These are phyloP conservation scores for Brachyopa scutellaris DNA, from an alignment of 2,888 invertebrate species.

Conservation along the genomic window DNA sequence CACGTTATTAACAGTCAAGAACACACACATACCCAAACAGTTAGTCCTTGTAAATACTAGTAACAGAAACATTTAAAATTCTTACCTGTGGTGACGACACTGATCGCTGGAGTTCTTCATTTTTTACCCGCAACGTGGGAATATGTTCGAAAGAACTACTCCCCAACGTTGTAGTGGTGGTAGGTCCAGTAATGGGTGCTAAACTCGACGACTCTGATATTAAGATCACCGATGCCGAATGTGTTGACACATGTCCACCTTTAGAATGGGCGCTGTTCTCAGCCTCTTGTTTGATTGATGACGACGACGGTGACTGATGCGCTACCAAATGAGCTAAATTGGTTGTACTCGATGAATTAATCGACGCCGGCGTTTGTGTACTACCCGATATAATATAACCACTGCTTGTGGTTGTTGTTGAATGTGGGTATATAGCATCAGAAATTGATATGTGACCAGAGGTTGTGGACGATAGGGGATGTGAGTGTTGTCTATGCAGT, in stretches of 20 bases:
- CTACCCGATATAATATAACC: constrained; percentile 48
- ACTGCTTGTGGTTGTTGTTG: constrained; percentile 44
- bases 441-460: constrained; percentile 79
- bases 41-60: no score
- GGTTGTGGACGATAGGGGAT: constrained; percentile 80
- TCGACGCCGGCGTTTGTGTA: constrained; percentile 43
- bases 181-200: constrained; percentile 21
- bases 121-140: constrained; percentile 82
- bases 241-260: constrained; percentile 38
- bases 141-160: constrained; percentile 80
- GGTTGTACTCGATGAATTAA: constrained; percentile 72
- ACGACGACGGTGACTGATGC: constrained; percentile 26
- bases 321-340: constrained; percentile 76
- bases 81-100: constrained; percentile 85
- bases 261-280: constrained; percentile 51
- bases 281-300: constrained; percentile 55
- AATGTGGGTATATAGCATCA: constrained; percentile 79
- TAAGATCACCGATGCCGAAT: constrained; percentile 75
- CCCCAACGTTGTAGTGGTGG: constrained; percentile 73
- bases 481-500: constrained; percentile 83
- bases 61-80: constrained; percentile 62
- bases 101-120: constrained; percentile 85
- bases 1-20: no score
- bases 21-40: no score
- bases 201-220: constrained; percentile 73